A percentile compares a stretch with the other conserved stretches of the same genome.
Conservation (phyloP, 2,113 vertebrate genomes). For the Thymallus thymallus region DNA sequence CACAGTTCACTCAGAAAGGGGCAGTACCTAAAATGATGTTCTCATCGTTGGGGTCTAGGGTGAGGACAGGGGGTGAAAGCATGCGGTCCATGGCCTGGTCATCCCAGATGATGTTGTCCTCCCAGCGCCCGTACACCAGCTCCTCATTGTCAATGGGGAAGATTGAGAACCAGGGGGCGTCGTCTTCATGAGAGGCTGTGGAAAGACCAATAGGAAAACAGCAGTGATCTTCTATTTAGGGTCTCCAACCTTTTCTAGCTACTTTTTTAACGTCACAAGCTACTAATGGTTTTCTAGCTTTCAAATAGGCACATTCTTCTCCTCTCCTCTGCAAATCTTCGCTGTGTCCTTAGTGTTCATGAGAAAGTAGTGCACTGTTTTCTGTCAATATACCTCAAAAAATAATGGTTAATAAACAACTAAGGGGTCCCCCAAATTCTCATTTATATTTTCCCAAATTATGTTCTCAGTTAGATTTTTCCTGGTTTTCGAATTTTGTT, state of each 20-base stretch:
- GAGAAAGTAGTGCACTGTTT: too few relatives aligned
- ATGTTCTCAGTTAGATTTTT: too few relatives aligned
- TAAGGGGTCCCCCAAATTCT: too few relatives aligned
- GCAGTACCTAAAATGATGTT: conserved; percentile 94
- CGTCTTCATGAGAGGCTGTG: conserved; percentile 84
- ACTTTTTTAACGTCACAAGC: too few relatives aligned
- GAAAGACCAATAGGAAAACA: conserved; percentile 2
- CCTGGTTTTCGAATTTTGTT: too few relatives aligned
- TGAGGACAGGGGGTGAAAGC: conserved; percentile 87
- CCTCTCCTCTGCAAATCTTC: too few relatives aligned
- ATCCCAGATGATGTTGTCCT: conserved; percentile 98
- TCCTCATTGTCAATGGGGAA: conserved; percentile 98
- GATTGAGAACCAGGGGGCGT: conserved; percentile 94
- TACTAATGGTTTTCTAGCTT: not conserved
- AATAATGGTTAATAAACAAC: too few relatives aligned
- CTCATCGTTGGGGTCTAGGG: conserved; percentile 95
- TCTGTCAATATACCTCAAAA: too few relatives aligned
- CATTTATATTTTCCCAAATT: too few relatives aligned
- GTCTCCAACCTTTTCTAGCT: too few relatives aligned
- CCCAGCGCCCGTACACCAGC: conserved; percentile 95
- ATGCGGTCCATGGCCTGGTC: conserved; percentile 90
- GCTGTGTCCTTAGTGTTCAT: too few relatives aligned
- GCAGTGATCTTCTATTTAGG: not conserved
- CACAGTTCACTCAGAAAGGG: not conserved
- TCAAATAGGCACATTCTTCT: too few relatives aligned